These are phyloP conservation scores for Montipora capitata DNA, from an alignment of 92 coral and sea anemone genomes.

Conservation along the genomic window DNA sequence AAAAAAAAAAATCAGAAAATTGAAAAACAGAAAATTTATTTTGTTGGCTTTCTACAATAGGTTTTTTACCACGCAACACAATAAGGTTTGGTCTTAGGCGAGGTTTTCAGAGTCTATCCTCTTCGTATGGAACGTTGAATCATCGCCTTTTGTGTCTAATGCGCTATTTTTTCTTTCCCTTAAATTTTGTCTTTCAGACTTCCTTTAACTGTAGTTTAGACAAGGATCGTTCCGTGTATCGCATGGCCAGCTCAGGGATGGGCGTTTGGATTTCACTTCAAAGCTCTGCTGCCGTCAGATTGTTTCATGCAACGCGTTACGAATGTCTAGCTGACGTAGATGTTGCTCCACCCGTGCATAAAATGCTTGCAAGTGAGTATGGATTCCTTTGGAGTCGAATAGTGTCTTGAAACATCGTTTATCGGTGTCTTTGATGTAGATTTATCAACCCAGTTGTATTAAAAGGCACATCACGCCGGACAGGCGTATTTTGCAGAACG, in stretches of 20 bases:
- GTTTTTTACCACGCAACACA: no score
- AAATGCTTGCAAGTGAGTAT: constrained; percentile 93
- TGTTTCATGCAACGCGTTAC: constrained; percentile 94
- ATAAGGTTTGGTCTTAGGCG: no score
- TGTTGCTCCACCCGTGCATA: constrained; percentile 96
- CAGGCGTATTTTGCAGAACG: no score
- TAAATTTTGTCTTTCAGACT: constrained; percentile 56
- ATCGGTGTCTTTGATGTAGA: no score
- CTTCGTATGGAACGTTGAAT: not conserved
- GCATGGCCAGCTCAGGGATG: constrained; percentile 99
- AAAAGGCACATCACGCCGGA: no score
- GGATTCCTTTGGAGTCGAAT: no score
- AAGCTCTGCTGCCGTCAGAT: constrained; percentile 88
- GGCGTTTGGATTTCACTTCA: constrained; percentile 98
- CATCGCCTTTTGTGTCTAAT: not conserved
- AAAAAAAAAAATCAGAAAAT: no score
- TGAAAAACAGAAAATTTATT: no score
- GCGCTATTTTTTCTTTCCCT: not conserved
- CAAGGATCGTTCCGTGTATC: constrained; percentile 90
- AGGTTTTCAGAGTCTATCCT: no score
- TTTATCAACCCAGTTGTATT: no score
- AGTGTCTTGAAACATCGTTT: no score
- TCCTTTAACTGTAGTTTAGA: constrained; percentile 94
- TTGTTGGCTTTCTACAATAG: no score
- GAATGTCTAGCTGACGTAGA: constrained; percentile 97